Conservation (phyloP, 2,113 vertebrate species). For the mouse (Mus musculus) region DNA sequence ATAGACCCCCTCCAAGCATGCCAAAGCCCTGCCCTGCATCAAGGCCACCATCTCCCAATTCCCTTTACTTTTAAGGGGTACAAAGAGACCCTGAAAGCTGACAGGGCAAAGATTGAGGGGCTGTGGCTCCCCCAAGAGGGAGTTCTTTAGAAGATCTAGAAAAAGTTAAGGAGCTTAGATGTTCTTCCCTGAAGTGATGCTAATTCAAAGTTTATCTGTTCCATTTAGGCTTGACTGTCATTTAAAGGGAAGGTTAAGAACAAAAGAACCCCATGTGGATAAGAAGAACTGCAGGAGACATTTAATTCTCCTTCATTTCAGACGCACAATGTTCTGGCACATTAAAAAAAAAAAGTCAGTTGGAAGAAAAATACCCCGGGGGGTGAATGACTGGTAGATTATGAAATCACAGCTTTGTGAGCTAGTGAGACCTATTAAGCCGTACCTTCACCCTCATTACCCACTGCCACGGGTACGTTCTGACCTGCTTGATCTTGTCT, state of each 20-base stretch:
- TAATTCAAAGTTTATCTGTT: slow-evolving; percentile 68
- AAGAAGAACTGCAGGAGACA: slow-evolving; percentile 48
- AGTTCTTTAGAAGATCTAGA: slow-evolving; percentile 29
- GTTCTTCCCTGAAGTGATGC: slow-evolving; percentile 46
- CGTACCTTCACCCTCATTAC: slow-evolving; percentile 58
- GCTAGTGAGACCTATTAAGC: slow-evolving; percentile 51
- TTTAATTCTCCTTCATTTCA: slow-evolving; percentile 65
- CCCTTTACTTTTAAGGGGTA: not conserved
- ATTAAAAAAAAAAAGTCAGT: slow-evolving; percentile 41
- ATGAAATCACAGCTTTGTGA: slow-evolving; percentile 61
- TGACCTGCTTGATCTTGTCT: slow-evolving; percentile 56
- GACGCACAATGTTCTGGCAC: slow-evolving; percentile 64
- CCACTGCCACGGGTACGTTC: slow-evolving; percentile 57
- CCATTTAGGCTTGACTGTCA: slow-evolving; percentile 50
- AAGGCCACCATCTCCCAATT: fast-evolving
- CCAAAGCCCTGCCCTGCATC: not conserved
- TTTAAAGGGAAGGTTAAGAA: slow-evolving; percentile 62
- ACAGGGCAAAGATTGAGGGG: not conserved
- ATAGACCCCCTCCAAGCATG: not conserved
- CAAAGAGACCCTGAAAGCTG: not conserved
- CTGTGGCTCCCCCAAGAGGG: not conserved
- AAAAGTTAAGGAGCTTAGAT: slow-evolving; percentile 19
- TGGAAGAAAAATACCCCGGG: slow-evolving; percentile 61
- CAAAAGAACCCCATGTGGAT: slow-evolving; percentile 1
- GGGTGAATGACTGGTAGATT: slow-evolving; percentile 50